phyloP scores from a whole-genome alignment of 2,888 invertebrate genomes.

The Rotaria socialis region DNA sequence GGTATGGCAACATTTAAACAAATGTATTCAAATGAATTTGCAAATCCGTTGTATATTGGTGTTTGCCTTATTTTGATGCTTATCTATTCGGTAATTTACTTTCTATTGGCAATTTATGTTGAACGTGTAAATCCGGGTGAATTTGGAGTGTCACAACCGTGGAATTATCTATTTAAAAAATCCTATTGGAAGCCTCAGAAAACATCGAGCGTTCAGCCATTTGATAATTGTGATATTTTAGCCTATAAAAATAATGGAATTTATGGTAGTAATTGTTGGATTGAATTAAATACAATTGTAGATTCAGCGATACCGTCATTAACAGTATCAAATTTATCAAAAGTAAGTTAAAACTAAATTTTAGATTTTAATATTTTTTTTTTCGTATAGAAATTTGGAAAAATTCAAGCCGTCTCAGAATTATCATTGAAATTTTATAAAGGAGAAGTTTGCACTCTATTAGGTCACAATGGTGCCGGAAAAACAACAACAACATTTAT shows the following conservation, averaged over 20 bases:
- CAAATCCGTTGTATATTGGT: slow-evolving; percentile 41
- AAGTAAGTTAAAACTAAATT: not conserved
- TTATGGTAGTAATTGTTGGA: not conserved
- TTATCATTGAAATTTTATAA: not conserved
- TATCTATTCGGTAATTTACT: slow-evolving; percentile 57
- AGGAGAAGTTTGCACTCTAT: not conserved
- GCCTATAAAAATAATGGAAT: not conserved
- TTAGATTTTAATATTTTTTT: not conserved
- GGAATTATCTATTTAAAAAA: slow-evolving; percentile 54
- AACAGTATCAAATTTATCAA: not conserved
- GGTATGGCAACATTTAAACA: not conserved
- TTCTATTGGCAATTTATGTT: slow-evolving; percentile 59
- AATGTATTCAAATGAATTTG: slow-evolving; percentile 40
- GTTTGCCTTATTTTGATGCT: slow-evolving; percentile 52
- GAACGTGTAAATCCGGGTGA: slow-evolving; percentile 55
- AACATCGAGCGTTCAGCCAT: not conserved
- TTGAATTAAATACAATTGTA: not conserved
- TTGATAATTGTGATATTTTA: not conserved
- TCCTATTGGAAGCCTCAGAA: not conserved
- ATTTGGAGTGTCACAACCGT: slow-evolving; percentile 55
- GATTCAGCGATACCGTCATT: not conserved
- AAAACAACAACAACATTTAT: slow-evolving; percentile 46
- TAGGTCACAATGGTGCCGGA: slow-evolving; percentile 46
- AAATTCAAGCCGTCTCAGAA: not conserved
- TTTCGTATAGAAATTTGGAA: not conserved